These are phyloP conservation scores for Acyrthosiphon pisum DNA, from an alignment of 1,140 invertebrate genomes.

Conservation along the genomic window DNA sequence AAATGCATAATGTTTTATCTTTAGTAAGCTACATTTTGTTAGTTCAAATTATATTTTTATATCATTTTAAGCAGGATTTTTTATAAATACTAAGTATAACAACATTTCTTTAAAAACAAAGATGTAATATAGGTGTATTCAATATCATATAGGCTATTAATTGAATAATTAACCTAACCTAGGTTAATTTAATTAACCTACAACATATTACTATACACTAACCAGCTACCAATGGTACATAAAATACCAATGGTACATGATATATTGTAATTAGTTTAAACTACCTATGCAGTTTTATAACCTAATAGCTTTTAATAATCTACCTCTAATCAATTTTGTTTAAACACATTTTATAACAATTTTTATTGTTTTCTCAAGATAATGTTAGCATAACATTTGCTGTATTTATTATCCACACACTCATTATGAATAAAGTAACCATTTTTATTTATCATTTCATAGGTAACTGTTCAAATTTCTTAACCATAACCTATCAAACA, in stretches of 20 bases:
- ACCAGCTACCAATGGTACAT: too few relatives aligned
- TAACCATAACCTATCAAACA: neutral
- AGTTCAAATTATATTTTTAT: neutral
- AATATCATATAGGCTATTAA: neutral
- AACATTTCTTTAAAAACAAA: neutral
- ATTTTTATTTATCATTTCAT: neutral
- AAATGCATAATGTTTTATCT: neutral
- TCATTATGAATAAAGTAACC: neutral
- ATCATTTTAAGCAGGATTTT: neutral
- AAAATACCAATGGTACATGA: too few relatives aligned
- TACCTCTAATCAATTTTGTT: too few relatives aligned
- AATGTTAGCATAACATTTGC: neutral
- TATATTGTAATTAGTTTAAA: too few relatives aligned
- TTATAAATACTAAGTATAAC: neutral
- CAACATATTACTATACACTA: too few relatives aligned
- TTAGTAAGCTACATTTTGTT: neutral
- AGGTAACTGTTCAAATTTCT: neutral
- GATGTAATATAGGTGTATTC: neutral
- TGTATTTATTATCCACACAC: neutral
- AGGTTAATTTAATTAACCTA: too few relatives aligned
- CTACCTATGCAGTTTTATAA: too few relatives aligned
- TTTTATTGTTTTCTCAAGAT: too few relatives aligned
- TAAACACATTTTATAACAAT: too few relatives aligned
- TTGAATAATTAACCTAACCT: neutral
- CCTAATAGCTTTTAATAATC: too few relatives aligned